A percentile compares a stretch with the other conserved stretches of the same genome.
phyloP scores from a whole-genome alignment of 2,797 vertebrate species.

The Helicolenus hilgendorfi region DNA sequence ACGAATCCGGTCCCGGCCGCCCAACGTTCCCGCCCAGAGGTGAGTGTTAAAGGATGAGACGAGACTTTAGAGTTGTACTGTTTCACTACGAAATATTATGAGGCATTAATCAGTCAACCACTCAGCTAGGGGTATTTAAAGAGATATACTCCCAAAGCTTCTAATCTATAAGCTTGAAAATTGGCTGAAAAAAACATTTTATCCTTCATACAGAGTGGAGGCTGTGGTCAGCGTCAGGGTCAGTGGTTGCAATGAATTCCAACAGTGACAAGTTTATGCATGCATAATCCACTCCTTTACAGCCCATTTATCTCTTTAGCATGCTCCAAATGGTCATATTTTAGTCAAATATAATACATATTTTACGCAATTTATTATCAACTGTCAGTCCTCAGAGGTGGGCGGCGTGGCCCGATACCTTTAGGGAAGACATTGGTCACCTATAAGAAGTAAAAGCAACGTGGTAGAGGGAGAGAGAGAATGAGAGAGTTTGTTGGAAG shows the following conservation, averaged over 20 bases:
- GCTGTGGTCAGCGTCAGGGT: neutral
- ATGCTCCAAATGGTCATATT: neutral
- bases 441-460: conserved; percentile 27
- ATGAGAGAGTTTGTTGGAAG: conserved; percentile 51
- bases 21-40: conserved; percentile 97
- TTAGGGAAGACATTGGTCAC: neutral
- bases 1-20: conserved; percentile 94
- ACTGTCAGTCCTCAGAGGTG: neutral
- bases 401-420: neutral
- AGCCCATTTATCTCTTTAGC: neutral
- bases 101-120: neutral
- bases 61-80: neutral
- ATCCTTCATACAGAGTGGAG: neutral
- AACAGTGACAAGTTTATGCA: neutral
- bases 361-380: neutral
- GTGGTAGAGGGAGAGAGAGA: neutral
- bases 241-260: neutral
- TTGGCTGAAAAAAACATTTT: neutral
- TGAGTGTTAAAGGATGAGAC: conserved; percentile 69
- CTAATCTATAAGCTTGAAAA: neutral
- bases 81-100: neutral
- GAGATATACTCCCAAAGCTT: neutral
- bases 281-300: neutral
- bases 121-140: neutral
- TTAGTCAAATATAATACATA: neutral